Conservation (phyloP, 2,797 vertebrate species). For the Acanthurus leucopareius region DNA sequence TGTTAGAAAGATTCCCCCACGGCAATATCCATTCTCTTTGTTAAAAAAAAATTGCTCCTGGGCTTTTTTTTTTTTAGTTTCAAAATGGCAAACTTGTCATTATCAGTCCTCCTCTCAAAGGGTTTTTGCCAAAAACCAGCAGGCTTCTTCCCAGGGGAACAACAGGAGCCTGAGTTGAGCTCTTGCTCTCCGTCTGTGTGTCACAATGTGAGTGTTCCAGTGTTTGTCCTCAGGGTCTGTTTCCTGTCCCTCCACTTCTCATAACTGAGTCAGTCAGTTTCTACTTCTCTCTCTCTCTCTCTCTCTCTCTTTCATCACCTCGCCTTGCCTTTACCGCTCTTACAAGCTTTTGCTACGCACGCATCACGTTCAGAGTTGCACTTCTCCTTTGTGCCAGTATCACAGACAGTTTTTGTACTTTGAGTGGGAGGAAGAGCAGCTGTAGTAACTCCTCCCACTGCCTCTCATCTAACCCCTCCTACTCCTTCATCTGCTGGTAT, state of each 20-base stretch:
- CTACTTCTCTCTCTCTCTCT: conserved; percentile 14
- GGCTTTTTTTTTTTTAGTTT: conserved; percentile 45
- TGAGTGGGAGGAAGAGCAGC: conserved; percentile 52
- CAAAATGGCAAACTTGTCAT: conserved; percentile 47
- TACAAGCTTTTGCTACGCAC: conserved; percentile 47
- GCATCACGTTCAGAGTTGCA: conserved; percentile 41
- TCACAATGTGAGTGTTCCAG: conserved; percentile 51
- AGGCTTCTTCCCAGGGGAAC: conserved; percentile 10
- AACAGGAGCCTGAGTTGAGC: conserved; percentile 20
- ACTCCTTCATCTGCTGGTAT: conserved; percentile 70
- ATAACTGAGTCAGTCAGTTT: conserved; percentile 32
- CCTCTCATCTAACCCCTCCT: conserved; percentile 57
- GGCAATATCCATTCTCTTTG: conserved; percentile 29
- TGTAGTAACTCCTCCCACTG: conserved; percentile 57
- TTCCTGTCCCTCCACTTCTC: conserved; percentile 54
- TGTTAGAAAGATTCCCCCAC: conserved; percentile 25
- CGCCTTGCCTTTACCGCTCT: conserved; percentile 57
- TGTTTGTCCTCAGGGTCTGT: conserved; percentile 53
- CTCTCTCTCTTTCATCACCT: conserved; percentile 1
- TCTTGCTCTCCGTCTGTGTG: conserved; percentile 38
- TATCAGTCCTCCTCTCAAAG: conserved; percentile 30
- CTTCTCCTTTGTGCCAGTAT: conserved; percentile 73
- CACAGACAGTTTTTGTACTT: conserved; percentile 69
- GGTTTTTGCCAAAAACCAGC: conserved; percentile 32
- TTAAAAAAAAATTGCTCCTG: conserved; percentile 17